Evolutionary conservation across 2,797 vertebrate species (phyloP).

Genomic region (Pseudochirops corinnae): DNA sequence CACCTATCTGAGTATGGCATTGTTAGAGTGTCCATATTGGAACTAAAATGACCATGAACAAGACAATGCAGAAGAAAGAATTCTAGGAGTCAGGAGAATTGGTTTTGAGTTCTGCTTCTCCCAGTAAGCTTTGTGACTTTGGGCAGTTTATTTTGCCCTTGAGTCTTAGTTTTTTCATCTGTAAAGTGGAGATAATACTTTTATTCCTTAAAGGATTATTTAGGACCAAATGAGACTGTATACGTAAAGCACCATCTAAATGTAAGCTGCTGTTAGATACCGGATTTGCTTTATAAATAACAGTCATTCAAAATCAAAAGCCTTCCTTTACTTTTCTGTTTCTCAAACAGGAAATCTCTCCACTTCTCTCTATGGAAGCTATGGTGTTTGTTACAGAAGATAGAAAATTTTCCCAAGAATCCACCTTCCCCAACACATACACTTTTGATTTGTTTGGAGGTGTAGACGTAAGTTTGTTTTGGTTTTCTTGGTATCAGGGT

Average conservation of each 20-base stretch:
- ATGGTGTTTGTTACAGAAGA: slow-evolving; percentile 99
- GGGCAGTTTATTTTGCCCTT: neutral
- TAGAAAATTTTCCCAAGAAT: slow-evolving; percentile 94
- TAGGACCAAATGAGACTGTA: slow-evolving; percentile 21
- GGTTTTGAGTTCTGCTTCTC: neutral
- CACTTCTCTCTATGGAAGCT: slow-evolving; percentile 98
- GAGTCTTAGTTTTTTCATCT: slow-evolving; percentile 25
- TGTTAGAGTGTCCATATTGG: neutral
- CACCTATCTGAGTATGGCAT: neutral
- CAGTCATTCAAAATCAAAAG: slow-evolving; percentile 44
- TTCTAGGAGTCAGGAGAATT: slow-evolving; percentile 20
- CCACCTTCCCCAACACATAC: slow-evolving; percentile 95
- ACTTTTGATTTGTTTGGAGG: slow-evolving; percentile 99
- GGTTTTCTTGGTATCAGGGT: neutral
- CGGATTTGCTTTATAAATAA: neutral
- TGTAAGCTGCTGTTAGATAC: slow-evolving; percentile 39
- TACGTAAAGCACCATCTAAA: slow-evolving; percentile 23
- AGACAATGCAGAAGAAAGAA: neutral
- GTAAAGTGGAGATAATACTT: neutral
- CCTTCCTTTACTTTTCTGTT: slow-evolving; percentile 35
- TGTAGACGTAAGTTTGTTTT: slow-evolving; percentile 93
- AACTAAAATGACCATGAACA: neutral
- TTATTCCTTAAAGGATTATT: neutral
- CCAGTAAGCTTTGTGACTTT: slow-evolving; percentile 16
- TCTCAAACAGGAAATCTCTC: slow-evolving; percentile 92